A percentile compares a stretch with the other conserved stretches of the same genome.
Conservation (phyloP, 1,140 invertebrate genomes). For the Calephelis virginiensis region DNA sequence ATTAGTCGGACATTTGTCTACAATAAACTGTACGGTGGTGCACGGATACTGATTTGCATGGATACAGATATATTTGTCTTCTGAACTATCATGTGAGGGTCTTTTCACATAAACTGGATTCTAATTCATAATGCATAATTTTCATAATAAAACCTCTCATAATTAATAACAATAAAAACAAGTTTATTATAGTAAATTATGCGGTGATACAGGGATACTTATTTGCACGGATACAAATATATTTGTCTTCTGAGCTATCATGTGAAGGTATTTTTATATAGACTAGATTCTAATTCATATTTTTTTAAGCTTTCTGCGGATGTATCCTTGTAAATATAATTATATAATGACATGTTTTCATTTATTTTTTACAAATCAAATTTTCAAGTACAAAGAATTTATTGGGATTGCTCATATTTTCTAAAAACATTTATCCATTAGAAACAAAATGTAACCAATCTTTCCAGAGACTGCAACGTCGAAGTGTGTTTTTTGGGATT, state of each 20-base stretch:
- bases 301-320: too few species aligned
- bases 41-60: constrained; percentile 5
- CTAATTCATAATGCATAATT: neutral
- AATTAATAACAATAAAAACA: too few species aligned
- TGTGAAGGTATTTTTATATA: neutral
- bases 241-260: constrained; percentile 9
- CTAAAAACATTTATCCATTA: too few species aligned
- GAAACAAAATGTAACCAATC: too few species aligned
- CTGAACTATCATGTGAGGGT: constrained; percentile 6
- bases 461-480: too few species aligned
- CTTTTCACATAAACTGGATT: neutral
- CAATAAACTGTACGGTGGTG: constrained; percentile 14
- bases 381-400: too few species aligned
- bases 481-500: too few species aligned
- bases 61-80: constrained; percentile 14
- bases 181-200: neutral
- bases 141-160: too few species aligned
- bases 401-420: too few species aligned
- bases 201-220: constrained; percentile 3
- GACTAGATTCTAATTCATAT: neutral
- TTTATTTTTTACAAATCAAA: too few species aligned
- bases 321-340: too few species aligned
- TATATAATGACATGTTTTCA: too few species aligned
- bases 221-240: constrained; percentile 7
- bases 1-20: constrained; percentile 17